A percentile compares a stretch with the other conserved stretches of the same genome.
These are phyloP conservation scores for Prinia subflava DNA, from an alignment of 2,113 vertebrate species.

Conservation along the genomic window DNA sequence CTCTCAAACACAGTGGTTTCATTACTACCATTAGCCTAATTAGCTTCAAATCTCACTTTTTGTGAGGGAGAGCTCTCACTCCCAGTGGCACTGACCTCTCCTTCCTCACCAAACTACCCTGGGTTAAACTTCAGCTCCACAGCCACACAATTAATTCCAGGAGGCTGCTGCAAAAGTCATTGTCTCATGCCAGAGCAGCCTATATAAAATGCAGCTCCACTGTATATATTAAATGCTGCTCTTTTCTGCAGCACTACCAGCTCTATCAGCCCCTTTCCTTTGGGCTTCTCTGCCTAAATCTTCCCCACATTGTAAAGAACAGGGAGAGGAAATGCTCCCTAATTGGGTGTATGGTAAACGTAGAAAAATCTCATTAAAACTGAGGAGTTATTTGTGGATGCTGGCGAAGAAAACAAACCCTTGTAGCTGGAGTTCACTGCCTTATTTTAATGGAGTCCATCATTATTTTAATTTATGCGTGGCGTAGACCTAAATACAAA, in stretches of 20 bases:
- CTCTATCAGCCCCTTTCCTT: background rate
- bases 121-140: background rate
- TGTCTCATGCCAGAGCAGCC: background rate
- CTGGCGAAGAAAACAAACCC: background rate
- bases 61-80: background rate
- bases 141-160: background rate
- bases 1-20: background rate
- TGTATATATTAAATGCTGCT: background rate
- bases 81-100: background rate
- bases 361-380: background rate
- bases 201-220: background rate
- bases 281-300: background rate
- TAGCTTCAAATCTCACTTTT: background rate
- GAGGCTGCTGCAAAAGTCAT: background rate
- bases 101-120: background rate
- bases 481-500: background rate
- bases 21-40: background rate
- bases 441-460: background rate
- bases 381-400: background rate
- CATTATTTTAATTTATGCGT: constrained; percentile 3
- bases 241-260: background rate
- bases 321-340: background rate
- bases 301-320: background rate
- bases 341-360: background rate
- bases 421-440: background rate